A percentile compares a stretch with the other conserved stretches of the same genome.
Evolutionary conservation across 2,888 invertebrate species (phyloP).

Genomic region (Andrena dorsata): DNA sequence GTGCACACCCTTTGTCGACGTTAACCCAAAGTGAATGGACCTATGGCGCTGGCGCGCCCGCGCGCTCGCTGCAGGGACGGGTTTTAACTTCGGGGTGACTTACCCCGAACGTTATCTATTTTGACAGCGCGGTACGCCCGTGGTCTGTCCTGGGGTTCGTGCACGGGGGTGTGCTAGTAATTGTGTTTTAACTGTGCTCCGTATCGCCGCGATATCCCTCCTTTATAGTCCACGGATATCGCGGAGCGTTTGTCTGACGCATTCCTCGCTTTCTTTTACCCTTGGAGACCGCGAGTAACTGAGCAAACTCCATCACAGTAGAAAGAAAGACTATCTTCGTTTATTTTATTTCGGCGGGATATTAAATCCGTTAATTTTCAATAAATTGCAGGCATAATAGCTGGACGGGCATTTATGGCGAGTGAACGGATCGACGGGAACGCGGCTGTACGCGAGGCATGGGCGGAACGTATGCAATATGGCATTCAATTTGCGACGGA

Average conservation of each 20-base stretch:
- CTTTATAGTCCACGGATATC: conserved; percentile 21
- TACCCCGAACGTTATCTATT: conserved; percentile 84
- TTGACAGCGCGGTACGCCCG: conserved; percentile 84
- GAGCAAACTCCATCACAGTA: no score
- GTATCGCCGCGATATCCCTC: conserved; percentile 57
- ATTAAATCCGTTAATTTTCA: conserved; percentile 55
- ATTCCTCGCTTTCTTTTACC: neutral
- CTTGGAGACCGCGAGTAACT: neutral
- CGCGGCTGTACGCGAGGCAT: conserved; percentile 43
- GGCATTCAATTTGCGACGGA: conserved; percentile 81
- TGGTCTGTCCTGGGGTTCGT: conserved; percentile 79
- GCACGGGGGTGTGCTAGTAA: conserved; percentile 75
- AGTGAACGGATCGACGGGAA: conserved; percentile 72
- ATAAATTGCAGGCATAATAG: conserved; percentile 73
- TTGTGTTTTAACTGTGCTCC: conserved; percentile 80
- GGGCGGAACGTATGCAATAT: conserved; percentile 80
- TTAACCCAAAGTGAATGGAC: conserved; percentile 83
- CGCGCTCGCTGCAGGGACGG: conserved; percentile 74
- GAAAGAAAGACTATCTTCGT: neutral
- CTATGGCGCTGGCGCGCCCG: conserved; percentile 66
- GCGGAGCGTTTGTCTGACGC: conserved; percentile 36
- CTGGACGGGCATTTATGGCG: conserved; percentile 80
- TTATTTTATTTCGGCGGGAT: conserved; percentile 28
- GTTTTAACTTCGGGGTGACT: conserved; percentile 84
- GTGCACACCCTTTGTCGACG: conserved; percentile 80